A percentile compares a stretch with the other conserved stretches of the same genome.
phyloP scores from a whole-genome alignment of 2,113 vertebrate species.

The Callipepla californica region DNA sequence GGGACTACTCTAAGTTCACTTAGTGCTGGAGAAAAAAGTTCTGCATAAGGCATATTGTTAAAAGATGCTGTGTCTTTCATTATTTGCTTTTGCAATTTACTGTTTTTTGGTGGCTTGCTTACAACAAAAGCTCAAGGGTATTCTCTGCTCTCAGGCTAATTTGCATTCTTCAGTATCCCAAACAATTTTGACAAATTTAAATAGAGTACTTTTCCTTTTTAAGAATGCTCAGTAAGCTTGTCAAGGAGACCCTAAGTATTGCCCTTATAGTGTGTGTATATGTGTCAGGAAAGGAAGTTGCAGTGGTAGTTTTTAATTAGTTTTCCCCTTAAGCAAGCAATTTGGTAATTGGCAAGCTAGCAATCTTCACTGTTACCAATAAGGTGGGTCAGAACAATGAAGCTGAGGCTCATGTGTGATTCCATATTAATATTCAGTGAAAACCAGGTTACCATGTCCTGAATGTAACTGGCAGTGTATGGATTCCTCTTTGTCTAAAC shows the following conservation, averaged over 20 bases:
- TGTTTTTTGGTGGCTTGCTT: neutral
- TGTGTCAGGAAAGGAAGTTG: neutral
- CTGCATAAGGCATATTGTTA: neutral
- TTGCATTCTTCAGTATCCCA: neutral
- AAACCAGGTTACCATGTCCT: neutral
- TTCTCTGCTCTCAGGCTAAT: neutral
- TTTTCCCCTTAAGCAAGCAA: neutral
- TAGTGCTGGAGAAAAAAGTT: neutral
- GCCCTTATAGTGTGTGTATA: fast-evolving
- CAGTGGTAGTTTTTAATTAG: neutral
- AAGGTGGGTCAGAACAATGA: neutral
- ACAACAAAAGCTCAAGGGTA: neutral
- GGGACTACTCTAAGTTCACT: neutral
- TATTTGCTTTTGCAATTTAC: neutral
- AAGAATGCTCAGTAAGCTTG: neutral
- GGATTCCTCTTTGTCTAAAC: neutral
- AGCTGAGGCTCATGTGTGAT: neutral
- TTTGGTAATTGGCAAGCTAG: neutral
- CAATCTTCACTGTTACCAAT: neutral
- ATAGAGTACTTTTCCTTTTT: neutral
- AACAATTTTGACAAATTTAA: neutral
- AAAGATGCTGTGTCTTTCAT: neutral
- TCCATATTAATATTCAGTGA: neutral
- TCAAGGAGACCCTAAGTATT: neutral
- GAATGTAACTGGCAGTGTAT: neutral